Base-by-base conservation (phyloP, 2,888 invertebrate genomes). In the Clivina fossor region DNA sequence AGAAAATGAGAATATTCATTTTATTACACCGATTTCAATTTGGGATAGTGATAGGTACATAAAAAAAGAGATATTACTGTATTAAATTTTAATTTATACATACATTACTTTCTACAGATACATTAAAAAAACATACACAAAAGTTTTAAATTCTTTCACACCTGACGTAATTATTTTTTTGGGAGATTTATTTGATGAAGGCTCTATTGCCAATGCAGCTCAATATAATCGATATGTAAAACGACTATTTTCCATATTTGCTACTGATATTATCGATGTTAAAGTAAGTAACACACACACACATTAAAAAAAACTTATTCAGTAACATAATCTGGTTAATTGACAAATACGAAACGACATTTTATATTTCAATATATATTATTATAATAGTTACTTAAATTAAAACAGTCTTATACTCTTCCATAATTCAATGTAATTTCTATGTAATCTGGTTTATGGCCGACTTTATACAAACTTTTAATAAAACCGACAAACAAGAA, bases 181-280 rank as follows among this genome's bases (percentile, higher is more conserved):
- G 53, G 98, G 98, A 1, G 98, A 98, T 74, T 77, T 97, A 44
- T 87, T 94, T 78, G 96, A 98, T 69, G 98, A 98, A 76, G 97
- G 96, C 0, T 91, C 90, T 56, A 80, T 84, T 57, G 85, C 93
- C 1, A 80, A 80, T 2, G 75, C 79, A 57, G 76, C 80, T 44
- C 85, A 91, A 67, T 96, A 86, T 72, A 75, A 83, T 61, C 74
- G 76, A 56, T 95, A 94, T 74, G 82, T 86, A 20, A 74, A 81
- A 58, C 80, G 96, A 69, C 83, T 98, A 64, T 78, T 79, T 49
- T 71, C 73, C 59, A 84, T 92, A 64, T 88, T 87, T 73, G 64
- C 72, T 46, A 70, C 71, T 30, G 64, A 71, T n/a, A n/a, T n/a
- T n/a, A n/a, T n/a, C n/a, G n/a, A n/a, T 58, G 66, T 65, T 63